phyloP scores from a whole-genome alignment of 2,113 vertebrate species.

The Dasyornis broadbenti region DNA sequence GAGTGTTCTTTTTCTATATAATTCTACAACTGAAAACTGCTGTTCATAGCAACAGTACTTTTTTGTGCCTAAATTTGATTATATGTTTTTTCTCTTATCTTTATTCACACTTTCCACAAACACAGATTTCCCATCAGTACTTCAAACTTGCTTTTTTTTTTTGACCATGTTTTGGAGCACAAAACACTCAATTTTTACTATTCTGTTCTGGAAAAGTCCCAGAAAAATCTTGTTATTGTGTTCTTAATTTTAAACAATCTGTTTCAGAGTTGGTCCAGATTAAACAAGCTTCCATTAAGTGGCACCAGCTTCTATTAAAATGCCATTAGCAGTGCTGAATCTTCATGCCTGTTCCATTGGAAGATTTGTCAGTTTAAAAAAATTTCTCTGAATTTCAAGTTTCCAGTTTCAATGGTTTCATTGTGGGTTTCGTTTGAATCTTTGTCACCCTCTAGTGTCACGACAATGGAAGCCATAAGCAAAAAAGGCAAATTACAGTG shows the following conservation, averaged over 20 bases:
- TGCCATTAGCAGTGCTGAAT: background rate
- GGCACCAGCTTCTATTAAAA: background rate
- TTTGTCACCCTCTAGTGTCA: constrained; percentile 54
- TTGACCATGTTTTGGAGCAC: background rate
- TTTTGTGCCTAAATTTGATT: background rate
- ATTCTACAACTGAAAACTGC: background rate
- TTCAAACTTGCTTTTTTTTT: background rate
- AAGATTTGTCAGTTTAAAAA: background rate
- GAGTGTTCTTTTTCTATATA: background rate
- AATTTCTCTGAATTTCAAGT: background rate
- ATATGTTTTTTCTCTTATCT: background rate
- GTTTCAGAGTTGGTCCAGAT: background rate
- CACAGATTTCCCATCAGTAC: background rate
- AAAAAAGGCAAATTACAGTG: background rate
- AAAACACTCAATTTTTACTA: background rate
- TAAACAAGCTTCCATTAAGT: background rate
- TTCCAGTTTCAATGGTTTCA: background rate
- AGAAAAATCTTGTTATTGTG: background rate
- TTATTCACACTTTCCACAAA: background rate
- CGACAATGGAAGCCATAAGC: background rate
- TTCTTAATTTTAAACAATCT: background rate
- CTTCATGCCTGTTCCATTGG: background rate
- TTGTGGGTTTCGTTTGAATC: background rate
- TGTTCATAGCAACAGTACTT: background rate
- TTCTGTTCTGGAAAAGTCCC: background rate